Percentiles rank a stretch among this genome's conserved stretches.
These are phyloP conservation scores for Heteromormyrus szaboi DNA, from an alignment of 2,797 vertebrate species.

Conservation along the genomic window DNA sequence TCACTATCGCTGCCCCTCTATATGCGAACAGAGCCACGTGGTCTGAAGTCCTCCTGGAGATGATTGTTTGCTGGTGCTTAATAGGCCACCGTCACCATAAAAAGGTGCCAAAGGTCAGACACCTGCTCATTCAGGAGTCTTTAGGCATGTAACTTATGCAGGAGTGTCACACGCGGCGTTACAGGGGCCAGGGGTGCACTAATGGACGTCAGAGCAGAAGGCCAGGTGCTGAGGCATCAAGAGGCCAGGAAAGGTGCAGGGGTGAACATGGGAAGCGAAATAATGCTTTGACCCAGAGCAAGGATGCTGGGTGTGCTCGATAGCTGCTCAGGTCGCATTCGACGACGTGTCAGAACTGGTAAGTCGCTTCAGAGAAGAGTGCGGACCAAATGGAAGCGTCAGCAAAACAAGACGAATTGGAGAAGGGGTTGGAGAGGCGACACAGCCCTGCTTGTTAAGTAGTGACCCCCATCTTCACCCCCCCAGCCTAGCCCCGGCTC, in stretches of 20 bases:
- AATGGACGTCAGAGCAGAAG: not conserved
- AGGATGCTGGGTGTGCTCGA: not conserved
- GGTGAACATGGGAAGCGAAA: not conserved
- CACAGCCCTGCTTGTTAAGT: conserved; percentile 3
- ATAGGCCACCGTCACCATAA: conserved; percentile 37
- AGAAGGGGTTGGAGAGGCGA: not conserved
- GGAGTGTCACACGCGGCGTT: not conserved
- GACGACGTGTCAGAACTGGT: not conserved
- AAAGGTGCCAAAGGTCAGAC: conserved; percentile 27
- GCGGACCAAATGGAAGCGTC: not conserved
- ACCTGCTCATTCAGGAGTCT: not conserved
- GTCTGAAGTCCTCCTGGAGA: not conserved
- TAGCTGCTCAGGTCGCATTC: not conserved
- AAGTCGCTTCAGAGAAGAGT: not conserved
- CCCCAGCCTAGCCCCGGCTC: not conserved
- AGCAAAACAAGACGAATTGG: conserved; percentile 1
- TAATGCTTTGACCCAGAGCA: not conserved
- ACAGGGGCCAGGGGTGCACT: not conserved
- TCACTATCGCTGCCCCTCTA: not conserved
- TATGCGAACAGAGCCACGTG: not conserved
- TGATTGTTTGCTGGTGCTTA: not conserved
- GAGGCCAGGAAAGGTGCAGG: not conserved
- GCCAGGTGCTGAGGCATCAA: not conserved
- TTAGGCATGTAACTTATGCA: not conserved
- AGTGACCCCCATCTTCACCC: not conserved